Evolutionary conservation across 2,113 vertebrate genomes (phyloP).

Genomic region (Mus pahari): DNA sequence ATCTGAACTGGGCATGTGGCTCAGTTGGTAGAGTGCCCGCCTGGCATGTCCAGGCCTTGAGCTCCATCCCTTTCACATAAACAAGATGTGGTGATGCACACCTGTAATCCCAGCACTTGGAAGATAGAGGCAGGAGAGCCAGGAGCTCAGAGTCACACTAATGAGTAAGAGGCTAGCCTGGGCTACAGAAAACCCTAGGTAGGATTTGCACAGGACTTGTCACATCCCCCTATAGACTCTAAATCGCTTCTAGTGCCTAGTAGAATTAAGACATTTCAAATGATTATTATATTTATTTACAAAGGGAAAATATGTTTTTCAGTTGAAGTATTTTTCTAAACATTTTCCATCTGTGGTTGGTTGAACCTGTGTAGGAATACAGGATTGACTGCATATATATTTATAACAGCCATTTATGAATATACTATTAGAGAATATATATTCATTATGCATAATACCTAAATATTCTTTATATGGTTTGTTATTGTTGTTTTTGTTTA

Average conservation of each 20-base stretch:
- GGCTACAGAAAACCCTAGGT: background rate
- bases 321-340: background rate
- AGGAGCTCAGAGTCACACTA: background rate
- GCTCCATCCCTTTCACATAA: background rate
- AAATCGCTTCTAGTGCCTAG: background rate
- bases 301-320: background rate
- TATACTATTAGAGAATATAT: background rate
- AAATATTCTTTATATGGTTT: background rate
- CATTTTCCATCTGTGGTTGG: background rate
- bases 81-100: background rate
- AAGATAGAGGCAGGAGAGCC: background rate
- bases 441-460: background rate
- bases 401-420: no score
- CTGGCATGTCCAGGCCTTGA: no score
- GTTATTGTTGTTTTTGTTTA: background rate
- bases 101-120: background rate
- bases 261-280: background rate
- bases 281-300: no score
- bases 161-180: background rate
- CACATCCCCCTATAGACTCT: background rate
- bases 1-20: background rate
- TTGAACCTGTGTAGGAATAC: background rate
- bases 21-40: background rate
- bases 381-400: no score
- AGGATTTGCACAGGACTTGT: background rate